These are phyloP conservation scores for Gnathonemus echidnorhynchus DNA, from an alignment of 2,113 vertebrate genomes.

Conservation along the genomic window DNA sequence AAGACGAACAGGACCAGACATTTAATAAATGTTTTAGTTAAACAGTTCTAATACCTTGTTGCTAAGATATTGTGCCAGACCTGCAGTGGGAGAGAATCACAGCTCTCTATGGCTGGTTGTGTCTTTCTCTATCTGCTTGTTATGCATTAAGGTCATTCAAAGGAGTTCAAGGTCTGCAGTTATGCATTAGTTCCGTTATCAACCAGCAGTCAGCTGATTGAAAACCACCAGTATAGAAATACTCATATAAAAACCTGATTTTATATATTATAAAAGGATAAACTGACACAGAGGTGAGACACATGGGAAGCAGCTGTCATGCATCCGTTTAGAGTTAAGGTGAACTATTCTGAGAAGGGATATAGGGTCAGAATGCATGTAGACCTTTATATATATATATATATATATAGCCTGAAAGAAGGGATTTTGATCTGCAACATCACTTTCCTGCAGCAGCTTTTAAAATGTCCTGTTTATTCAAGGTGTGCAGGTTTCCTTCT, in stretches of 20 bases:
- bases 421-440: not conserved
- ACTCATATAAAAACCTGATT: not conserved
- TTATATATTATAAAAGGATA: not conserved
- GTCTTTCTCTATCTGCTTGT: not conserved
- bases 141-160: not conserved
- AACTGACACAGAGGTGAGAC: not conserved
- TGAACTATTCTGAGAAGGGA: not conserved
- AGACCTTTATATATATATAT: not conserved
- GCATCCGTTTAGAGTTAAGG: not conserved
- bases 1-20: not conserved
- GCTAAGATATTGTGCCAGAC: not conserved
- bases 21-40: not conserved
- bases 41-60: not conserved
- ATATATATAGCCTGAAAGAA: no score
- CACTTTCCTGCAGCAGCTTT: not conserved
- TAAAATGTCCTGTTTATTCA: not conserved
- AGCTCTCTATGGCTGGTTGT: not conserved
- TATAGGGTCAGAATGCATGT: not conserved
- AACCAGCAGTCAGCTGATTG: not conserved
- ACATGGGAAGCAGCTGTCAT: not conserved
- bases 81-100: not conserved
- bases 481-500: not conserved
- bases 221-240: not conserved
- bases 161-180: not conserved
- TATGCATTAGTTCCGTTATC: not conserved